These are phyloP conservation scores for Aramus guarauna DNA, from an alignment of 2,113 vertebrate species.

Conservation along the genomic window DNA sequence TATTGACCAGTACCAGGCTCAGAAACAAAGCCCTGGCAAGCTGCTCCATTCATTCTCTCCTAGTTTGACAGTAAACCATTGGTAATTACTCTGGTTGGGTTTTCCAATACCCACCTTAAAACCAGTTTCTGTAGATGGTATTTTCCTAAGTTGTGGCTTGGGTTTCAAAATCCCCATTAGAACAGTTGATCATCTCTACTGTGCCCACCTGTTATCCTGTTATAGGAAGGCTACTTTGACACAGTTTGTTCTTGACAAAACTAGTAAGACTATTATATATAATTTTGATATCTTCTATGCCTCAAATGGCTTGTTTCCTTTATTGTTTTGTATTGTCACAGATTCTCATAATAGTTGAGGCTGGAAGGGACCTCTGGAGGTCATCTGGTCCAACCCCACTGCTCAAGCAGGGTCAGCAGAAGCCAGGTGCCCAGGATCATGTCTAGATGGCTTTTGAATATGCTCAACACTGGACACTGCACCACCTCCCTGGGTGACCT, in stretches of 20 bases:
- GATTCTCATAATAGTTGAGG: neutral
- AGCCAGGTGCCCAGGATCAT: neutral
- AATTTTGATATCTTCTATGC: neutral
- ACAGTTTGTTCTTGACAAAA: neutral
- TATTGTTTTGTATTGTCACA: neutral
- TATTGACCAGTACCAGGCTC: neutral
- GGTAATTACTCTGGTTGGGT: neutral
- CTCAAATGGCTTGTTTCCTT: neutral
- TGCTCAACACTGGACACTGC: neutral
- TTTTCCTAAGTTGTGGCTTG: neutral
- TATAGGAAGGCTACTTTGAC: neutral
- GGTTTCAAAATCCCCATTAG: neutral
- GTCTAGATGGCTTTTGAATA: neutral
- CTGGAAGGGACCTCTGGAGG: neutral
- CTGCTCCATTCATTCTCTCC: neutral
- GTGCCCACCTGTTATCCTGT: rapidly evolving
- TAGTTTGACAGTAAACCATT: neutral
- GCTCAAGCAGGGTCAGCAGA: neutral
- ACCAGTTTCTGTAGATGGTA: neutral
- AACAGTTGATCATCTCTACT: neutral
- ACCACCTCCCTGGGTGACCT: neutral
- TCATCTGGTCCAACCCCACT: neutral
- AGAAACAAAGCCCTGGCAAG: neutral
- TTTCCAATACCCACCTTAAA: neutral
- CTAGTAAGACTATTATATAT: neutral